These are phyloP conservation scores for Isichthys henryi DNA, from an alignment of 2,113 vertebrate species.

Conservation along the genomic window DNA sequence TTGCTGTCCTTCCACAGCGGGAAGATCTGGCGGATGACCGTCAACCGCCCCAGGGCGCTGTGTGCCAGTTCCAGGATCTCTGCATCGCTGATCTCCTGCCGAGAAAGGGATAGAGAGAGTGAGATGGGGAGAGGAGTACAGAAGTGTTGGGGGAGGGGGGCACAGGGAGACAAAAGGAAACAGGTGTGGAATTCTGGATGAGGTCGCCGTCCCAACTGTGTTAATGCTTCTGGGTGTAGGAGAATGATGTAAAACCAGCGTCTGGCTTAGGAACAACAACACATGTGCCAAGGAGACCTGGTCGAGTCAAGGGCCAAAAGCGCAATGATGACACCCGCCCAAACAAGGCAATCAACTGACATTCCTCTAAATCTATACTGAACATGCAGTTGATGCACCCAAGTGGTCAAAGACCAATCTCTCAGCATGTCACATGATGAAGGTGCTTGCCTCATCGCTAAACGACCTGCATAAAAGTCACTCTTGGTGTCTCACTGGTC, in stretches of 20 bases:
- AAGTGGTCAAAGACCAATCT: not conserved
- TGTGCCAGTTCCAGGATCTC: constrained; percentile 92
- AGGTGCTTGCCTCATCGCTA: not conserved
- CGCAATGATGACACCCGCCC: not conserved
- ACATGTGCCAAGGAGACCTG: not conserved
- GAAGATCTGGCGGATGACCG: constrained; percentile 91
- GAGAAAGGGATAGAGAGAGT: not conserved
- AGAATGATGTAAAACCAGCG: not conserved
- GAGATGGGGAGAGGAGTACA: not conserved
- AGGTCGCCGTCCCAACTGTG: not conserved
- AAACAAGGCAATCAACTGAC: not conserved
- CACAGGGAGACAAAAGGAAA: not conserved
- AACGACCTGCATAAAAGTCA: not conserved
- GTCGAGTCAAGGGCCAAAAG: not conserved
- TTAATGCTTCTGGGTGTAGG: not conserved
- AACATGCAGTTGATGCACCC: not conserved
- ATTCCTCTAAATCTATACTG: not conserved
- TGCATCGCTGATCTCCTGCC: constrained; percentile 91
- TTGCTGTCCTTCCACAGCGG: constrained; percentile 76
- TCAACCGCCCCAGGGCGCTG: constrained; percentile 90
- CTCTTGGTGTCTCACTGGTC: not conserved
- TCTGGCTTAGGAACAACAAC: not conserved
- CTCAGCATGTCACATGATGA: not conserved
- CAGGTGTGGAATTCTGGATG: not conserved
- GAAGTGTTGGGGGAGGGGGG: not conserved